These are phyloP conservation scores for Lepisosteus osseus DNA, from an alignment of 2,113 vertebrate genomes.

Conservation along the genomic window DNA sequence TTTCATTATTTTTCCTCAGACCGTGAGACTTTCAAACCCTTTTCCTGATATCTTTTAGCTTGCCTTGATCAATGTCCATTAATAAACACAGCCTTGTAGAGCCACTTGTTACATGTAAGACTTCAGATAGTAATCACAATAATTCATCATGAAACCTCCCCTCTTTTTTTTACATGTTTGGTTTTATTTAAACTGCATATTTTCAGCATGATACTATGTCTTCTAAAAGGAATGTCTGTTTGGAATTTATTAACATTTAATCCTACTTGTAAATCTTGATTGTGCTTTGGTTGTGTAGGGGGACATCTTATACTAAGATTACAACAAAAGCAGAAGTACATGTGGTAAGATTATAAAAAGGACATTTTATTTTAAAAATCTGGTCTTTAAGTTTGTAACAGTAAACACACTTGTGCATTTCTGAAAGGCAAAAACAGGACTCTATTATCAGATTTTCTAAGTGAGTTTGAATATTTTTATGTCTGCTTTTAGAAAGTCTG, in stretches of 20 bases:
- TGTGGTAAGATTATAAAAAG: too few relatives aligned
- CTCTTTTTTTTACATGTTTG: background rate
- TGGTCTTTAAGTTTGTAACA: too few relatives aligned
- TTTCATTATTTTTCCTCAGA: slow-evolving; percentile 2
- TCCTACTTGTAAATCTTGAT: background rate
- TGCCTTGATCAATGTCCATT: slow-evolving; percentile 22
- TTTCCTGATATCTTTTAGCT: slow-evolving; percentile 23
- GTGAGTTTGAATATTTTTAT: too few relatives aligned
- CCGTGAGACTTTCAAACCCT: slow-evolving; percentile 6
- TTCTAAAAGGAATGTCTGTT: background rate
- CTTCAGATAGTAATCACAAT: slow-evolving; percentile 12
- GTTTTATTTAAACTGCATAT: slow-evolving; percentile 6
- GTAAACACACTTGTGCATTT: too few relatives aligned
- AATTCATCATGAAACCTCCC: slow-evolving; percentile 1
- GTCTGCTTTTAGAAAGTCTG: too few relatives aligned
- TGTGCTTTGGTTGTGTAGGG: background rate
- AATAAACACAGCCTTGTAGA: slow-evolving; percentile 16
- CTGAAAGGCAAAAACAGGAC: too few relatives aligned
- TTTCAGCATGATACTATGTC: slow-evolving; percentile 8
- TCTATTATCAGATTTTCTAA: too few relatives aligned
- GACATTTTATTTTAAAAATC: too few relatives aligned
- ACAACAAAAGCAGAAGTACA: too few relatives aligned
- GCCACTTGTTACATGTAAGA: background rate
- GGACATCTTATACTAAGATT: background rate
- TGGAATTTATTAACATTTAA: slow-evolving; percentile 8